Evolutionary conservation across 2,888 invertebrate genomes (phyloP), one percentile per base, ranked within the genome.

Genomic region (Argyresthia albistria): DNA sequence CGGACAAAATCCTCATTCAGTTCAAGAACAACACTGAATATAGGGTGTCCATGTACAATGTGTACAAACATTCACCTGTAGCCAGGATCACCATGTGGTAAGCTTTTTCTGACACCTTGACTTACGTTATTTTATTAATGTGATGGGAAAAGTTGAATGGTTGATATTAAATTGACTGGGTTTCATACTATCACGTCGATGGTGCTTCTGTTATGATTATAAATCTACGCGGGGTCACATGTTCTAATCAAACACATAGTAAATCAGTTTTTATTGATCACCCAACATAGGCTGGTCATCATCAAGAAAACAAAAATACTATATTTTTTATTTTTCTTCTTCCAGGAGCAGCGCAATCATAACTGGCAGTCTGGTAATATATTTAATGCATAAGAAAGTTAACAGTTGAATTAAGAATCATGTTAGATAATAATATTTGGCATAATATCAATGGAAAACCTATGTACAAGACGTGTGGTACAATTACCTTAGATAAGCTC

Each of bases 301-400:
- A 25, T 25, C 25, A 25, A 25, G 25, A 25, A 25, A 25, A 25
- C 3, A 25, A 25, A 25, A 25, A 25, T 25, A 25, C 25, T 4
- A 8, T n/a, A 8, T n/a, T 43, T 43, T 2, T 12, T 43, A 8
- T 48, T 48, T 35, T 9, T 15, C 43, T 43, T 52, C 6, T 52
- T 76, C 53, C 80, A 86, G 86, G 84, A 66, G 83, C 55, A 68
- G 82, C 16, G 80, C 82, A 0, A 54, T 84, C n/a, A 59, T 86
- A 14, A 79, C 83, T 1, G 79, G 84, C 1, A 72, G 80, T 51
- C 51, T 86, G 39, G 56, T 82, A 49, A 43, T 84, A 39, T 73
- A 69, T 46, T 58, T 76, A 10, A 51, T 84, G 4, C 79, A 80
- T 58, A 76, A 63, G 52, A 74, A 70, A 59, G 56, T 77, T 12